Evolutionary conservation across 2,797 vertebrate species (phyloP), one percentile per base, ranked within the genome.

Genomic region (Tapirus indicus): DNA sequence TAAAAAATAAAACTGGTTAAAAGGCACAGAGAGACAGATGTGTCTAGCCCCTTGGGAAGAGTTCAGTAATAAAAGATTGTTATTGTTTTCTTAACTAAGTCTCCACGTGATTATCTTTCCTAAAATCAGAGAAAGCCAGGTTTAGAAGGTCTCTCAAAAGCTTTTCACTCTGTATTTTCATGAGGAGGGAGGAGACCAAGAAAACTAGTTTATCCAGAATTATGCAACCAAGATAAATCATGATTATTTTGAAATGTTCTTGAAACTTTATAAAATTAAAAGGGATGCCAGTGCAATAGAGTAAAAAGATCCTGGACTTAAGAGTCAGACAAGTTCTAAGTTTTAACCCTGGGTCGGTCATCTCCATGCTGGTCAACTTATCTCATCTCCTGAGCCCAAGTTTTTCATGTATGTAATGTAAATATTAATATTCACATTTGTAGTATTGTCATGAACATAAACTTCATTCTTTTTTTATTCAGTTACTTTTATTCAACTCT

Each of bases 31-130:
- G 49, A 88, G 84, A 94, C 21, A 92, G 38, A 79, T 95, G 29
- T 75, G 16, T 54, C 79, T 17, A 84, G 17, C 9, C 80, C 16
- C 60, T 87, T 80, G 44, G 54, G 54, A 90, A 94, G 12, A 90
- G 17, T 77, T 72, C 41, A 77, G 72, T 83, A 91, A 88, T 93
- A 86, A 91, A 93, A 84, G 5, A 71, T 16, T 27, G 23, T 75
- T 85, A 49, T 38, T 90, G 6, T 77, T 96, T 94, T 77, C 87
- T 82, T 82, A 71, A 93, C 54, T 94, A 71, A 79, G 78, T 88
- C 93, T 94, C 78, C 17, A 62, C 13, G 56, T 84, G 20, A 44
- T 93, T 89, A 38, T 66, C 13, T 86, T 92, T 92, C 18, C 52
- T 52, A 77, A 32, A 80, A 38, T 74, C 29, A 77, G 21, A 89